phyloP scores from a whole-genome alignment of 2,113 vertebrate genomes.

The Haliaeetus leucogaster region DNA sequence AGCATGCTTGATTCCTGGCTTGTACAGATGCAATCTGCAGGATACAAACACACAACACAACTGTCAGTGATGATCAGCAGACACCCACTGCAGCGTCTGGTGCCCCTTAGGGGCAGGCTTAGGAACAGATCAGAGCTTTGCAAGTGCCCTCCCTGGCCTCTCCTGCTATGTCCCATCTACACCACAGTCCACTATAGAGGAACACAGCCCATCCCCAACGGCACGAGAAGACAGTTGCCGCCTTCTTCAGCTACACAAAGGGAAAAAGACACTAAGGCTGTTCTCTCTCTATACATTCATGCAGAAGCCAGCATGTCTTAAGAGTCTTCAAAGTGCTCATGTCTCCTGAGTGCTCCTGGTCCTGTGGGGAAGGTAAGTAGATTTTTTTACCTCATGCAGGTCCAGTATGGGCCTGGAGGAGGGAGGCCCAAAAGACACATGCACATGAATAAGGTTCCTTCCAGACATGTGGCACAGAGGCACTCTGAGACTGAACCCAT shows the following conservation, averaged over 20 bases:
- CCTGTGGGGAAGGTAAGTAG: background rate
- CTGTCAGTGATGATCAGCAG: background rate
- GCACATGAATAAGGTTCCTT: background rate
- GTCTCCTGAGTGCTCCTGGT: background rate
- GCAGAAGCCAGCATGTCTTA: background rate
- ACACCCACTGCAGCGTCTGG: background rate
- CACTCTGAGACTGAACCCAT: background rate
- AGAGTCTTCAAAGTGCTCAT: background rate
- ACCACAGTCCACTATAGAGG: background rate
- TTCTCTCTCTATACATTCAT: background rate
- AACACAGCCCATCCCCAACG: background rate
- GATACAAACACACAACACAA: background rate
- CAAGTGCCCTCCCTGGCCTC: background rate
- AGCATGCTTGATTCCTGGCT: conserved; percentile 30
- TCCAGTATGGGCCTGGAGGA: background rate
- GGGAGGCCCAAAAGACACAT: background rate
- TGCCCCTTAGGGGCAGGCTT: background rate
- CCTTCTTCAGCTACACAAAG: background rate
- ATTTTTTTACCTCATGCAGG: background rate
- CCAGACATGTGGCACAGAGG: background rate
- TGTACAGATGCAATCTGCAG: conserved; percentile 71
- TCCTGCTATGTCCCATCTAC: background rate
- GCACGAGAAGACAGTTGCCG: background rate
- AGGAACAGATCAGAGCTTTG: background rate
- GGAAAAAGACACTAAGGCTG: background rate